Evolutionary conservation across 2,888 invertebrate species (phyloP).

Genomic region (Peribatodes rhomboidaria): DNA sequence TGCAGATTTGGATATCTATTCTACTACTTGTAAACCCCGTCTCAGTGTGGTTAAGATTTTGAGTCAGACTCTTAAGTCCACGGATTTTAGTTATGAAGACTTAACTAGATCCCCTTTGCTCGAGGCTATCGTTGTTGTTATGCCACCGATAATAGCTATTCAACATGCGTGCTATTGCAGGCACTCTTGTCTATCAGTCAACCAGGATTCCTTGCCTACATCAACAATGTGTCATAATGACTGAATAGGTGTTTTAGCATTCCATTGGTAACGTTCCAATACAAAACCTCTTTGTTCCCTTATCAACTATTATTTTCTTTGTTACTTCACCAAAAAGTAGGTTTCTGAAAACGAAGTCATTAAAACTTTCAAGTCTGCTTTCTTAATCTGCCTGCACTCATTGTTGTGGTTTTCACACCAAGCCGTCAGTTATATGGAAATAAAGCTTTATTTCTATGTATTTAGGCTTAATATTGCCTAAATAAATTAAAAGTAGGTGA

Average conservation of each 20-base stretch:
- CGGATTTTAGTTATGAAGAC: neutral
- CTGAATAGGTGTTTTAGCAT: constrained; percentile 24
- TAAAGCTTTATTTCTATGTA: constrained; percentile 22
- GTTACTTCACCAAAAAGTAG: constrained; percentile 17
- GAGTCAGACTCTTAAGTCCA: no score
- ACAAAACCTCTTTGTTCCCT: constrained; percentile 25
- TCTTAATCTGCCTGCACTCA: constrained; percentile 31
- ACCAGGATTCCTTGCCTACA: constrained; percentile 15
- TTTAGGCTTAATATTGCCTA: constrained; percentile 24
- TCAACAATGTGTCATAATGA: constrained; percentile 26
- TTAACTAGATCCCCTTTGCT: neutral
- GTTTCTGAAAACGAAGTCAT: constrained; percentile 18
- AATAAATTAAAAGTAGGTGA: constrained; percentile 26
- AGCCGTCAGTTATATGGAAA: constrained; percentile 11
- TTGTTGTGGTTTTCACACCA: constrained; percentile 31
- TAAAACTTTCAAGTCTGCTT: constrained; percentile 27
- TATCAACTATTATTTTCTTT: constrained; percentile 25
- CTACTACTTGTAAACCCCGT: no score
- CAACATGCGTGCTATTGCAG: neutral
- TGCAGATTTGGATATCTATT: no score
- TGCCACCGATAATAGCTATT: constrained; percentile 9
- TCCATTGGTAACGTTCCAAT: constrained; percentile 6
- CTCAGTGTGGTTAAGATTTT: no score
- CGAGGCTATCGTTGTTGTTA: constrained; percentile 14
- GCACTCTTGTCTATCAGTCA: neutral